phyloP scores from a whole-genome alignment of 2,113 vertebrate species.

The Chunga burmeisteri region DNA sequence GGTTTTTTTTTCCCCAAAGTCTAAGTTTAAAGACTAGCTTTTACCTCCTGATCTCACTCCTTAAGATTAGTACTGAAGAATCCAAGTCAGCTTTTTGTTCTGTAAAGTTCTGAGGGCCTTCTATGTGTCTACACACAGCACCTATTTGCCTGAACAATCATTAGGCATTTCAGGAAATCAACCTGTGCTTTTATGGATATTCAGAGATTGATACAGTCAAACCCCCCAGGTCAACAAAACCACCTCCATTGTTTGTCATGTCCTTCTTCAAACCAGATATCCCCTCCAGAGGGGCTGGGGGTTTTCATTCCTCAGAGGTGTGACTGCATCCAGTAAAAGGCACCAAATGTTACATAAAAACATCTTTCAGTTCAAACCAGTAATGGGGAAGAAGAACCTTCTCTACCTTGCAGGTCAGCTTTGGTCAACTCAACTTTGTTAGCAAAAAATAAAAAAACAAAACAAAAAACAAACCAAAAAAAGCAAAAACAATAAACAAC shows the following conservation, averaged over 20 bases:
- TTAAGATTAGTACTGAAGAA: neutral
- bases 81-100: neutral
- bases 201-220: conserved; percentile 42
- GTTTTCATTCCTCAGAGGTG: conserved; percentile 57
- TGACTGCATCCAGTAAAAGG: conserved; percentile 72
- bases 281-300: neutral
- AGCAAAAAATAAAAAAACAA: conserved; percentile 77
- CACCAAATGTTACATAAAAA: conserved; percentile 76
- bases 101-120: neutral
- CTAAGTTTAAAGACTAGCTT: neutral
- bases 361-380: conserved; percentile 80
- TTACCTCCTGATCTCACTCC: neutral
- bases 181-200: neutral
- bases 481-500: conserved; percentile 80
- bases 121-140: neutral
- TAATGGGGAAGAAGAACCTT: conserved; percentile 79
- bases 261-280: neutral
- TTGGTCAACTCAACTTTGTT: conserved; percentile 99
- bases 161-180: conserved; percentile 40
- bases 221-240: conserved; percentile 5
- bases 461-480: conserved; percentile 69
- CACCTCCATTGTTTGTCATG: neutral
- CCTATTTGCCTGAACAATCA: neutral
- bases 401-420: conserved; percentile 98
- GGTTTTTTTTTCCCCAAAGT: neutral